Base-by-base conservation (phyloP, 2,113 vertebrate species). In the Myotis lucifugus region DNA sequence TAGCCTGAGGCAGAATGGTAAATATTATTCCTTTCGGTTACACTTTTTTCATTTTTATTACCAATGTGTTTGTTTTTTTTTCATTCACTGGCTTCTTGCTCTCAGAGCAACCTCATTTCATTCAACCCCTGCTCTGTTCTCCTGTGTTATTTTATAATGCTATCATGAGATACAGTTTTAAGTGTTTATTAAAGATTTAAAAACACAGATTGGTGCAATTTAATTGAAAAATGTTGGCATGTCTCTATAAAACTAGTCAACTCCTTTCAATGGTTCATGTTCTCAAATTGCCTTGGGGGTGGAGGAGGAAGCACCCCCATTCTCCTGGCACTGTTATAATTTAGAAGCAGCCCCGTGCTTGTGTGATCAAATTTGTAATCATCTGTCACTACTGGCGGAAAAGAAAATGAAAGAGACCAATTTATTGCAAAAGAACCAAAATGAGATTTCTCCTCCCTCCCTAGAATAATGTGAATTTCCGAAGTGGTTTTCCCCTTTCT, bases 391-490 rank as follows among this genome's bases (percentile, higher is more conserved):
- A 59, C 17, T 19, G 67, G 25, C 50, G 76, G 84, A 89, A 87
- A 91, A 83, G 73, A 88, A 96, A 96, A 97, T 93, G 95, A 96
- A 96, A 81, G 37, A 23, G 95, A 69, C 40, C 32, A 54, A 90
- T 95, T 97, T 95, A 95, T 95, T 94, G 93, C 90, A 86, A 79
- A 91, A 91, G 79, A 91, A 91, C 21, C 67, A 76, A 93, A 87
- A 48, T 59, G n/a, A 61, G 40, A 40, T 52, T 52, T 81, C 48
- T 59, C 34, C 42, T 79, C 37, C 37, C 17, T 84, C n/a, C 56
- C 32, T 11, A 61, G 84, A 92, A 79, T 76, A 69, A 73, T 12
- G 50, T 46, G 25, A 92, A 85, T 8, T 73, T 66, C 37, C 40
- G 64, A 78, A 89, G 61, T 48, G 59, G 37, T 52, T 84, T 86